Evolutionary conservation across 30 jellyfish, hydroid and myxozoan genomes (phyloP).

Genomic region (Clytia hemisphaerica): DNA sequence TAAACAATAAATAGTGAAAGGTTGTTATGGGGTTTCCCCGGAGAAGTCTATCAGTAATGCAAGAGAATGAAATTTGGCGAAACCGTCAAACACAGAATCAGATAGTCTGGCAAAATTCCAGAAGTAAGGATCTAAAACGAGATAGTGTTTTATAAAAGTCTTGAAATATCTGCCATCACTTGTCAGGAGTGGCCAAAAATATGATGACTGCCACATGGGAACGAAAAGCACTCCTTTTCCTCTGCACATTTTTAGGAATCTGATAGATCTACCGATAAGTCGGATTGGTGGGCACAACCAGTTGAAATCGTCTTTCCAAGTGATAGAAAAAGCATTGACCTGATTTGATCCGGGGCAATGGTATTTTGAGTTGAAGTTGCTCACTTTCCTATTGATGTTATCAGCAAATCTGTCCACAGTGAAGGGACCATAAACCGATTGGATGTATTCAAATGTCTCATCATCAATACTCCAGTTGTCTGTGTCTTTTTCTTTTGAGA

Average conservation of each 20-base stretch:
- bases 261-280: not conserved
- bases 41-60: not conserved
- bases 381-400: not conserved
- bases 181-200: slow-evolving; percentile 3
- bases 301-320: not conserved
- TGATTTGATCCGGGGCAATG: not conserved
- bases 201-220: slow-evolving; percentile 1
- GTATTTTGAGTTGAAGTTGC: not conserved
- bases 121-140: not conserved
- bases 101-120: not conserved
- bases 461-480: slow-evolving; percentile 7
- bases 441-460: not conserved
- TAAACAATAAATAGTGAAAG: no score
- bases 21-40: no score
- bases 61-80: slow-evolving; percentile 2
- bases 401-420: slow-evolving; percentile 7
- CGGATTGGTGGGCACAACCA: slow-evolving; percentile 1
- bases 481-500: slow-evolving; percentile 3
- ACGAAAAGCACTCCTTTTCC: not conserved
- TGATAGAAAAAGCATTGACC: not conserved
- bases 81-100: not conserved
- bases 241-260: not conserved
- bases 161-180: not conserved
- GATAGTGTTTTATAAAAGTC: not conserved
- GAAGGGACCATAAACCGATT: not conserved